These are phyloP conservation scores for Morelia viridis DNA, from an alignment of 2,797 vertebrate species.

Conservation along the genomic window DNA sequence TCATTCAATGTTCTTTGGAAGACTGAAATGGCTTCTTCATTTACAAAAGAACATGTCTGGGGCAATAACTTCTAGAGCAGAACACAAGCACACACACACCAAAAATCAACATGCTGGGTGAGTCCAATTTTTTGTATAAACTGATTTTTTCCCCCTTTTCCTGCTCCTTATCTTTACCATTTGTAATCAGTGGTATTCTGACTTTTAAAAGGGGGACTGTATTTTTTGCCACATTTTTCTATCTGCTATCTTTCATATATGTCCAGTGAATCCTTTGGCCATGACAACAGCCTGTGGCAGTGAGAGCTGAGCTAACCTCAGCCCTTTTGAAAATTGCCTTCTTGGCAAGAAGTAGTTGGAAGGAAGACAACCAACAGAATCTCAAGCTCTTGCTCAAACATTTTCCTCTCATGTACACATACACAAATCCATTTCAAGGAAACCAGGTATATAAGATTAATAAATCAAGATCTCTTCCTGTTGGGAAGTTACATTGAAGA, in stretches of 20 bases:
- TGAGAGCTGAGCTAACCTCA: constrained; percentile 10
- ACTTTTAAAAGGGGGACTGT: background rate
- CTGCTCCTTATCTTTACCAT: background rate
- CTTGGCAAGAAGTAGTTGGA: constrained; percentile 1
- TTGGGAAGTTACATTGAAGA: constrained; percentile 49
- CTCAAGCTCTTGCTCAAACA: background rate
- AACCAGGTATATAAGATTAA: constrained; percentile 19
- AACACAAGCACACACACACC: background rate
- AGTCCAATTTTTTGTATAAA: background rate
- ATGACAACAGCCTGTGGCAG: background rate
- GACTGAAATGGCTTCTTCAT: background rate
- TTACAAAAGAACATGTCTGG: background rate
- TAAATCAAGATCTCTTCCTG: constrained; percentile 36
- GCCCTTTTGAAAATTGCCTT: constrained; percentile 18
- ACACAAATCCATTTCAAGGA: constrained; percentile 20
- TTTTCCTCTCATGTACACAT: constrained; percentile 3
- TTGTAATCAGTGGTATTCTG: background rate
- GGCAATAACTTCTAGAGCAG: background rate
- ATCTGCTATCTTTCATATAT: background rate
- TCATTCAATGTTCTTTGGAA: background rate
- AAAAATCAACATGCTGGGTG: background rate
- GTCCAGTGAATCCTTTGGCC: background rate
- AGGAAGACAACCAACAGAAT: background rate
- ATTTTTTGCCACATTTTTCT: background rate
- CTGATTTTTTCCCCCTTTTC: background rate